Percentiles rank a stretch among this genome's conserved stretches.
phyloP scores from a whole-genome alignment of 1,140 invertebrate species.

The Pachypeltis micranthus region DNA sequence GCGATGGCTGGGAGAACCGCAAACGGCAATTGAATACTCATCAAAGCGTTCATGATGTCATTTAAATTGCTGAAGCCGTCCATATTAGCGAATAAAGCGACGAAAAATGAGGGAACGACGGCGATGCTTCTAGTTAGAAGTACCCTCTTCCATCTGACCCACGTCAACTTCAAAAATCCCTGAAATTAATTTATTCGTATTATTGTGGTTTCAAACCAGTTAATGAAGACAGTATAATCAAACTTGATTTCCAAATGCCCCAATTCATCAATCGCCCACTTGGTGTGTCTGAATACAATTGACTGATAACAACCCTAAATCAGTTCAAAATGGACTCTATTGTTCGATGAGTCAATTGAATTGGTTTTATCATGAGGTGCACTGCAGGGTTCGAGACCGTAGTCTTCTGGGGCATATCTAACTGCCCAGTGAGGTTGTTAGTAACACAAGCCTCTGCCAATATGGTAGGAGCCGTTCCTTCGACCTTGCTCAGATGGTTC shows the following conservation, averaged over 20 bases:
- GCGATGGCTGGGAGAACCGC: conserved; percentile 77
- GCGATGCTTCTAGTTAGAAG: conserved; percentile 76
- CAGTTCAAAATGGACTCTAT: neutral
- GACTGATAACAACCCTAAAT: neutral
- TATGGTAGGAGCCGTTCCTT: too few relatives aligned
- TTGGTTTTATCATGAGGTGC: too few relatives aligned
- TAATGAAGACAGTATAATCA: too few relatives aligned
- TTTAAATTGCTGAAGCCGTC: conserved; percentile 71
- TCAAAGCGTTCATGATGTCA: conserved; percentile 80
- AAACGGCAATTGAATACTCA: conserved; percentile 74
- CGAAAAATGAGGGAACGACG: conserved; percentile 73
- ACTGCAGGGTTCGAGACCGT: too few relatives aligned
- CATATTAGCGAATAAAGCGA: conserved; percentile 63
- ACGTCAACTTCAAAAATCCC: conserved; percentile 80
- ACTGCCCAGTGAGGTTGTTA: too few relatives aligned
- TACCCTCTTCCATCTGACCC: conserved; percentile 80
- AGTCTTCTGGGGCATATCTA: too few relatives aligned
- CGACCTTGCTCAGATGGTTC: too few relatives aligned
- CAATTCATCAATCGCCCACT: neutral
- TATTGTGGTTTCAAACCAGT: too few relatives aligned
- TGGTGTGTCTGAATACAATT: neutral
- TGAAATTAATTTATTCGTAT: too few relatives aligned
- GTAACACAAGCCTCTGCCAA: too few relatives aligned
- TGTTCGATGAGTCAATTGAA: too few relatives aligned
- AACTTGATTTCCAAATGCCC: too few relatives aligned